phyloP scores from a whole-genome alignment of 2,888 invertebrate genomes.

The Cerastis rubricosa region DNA sequence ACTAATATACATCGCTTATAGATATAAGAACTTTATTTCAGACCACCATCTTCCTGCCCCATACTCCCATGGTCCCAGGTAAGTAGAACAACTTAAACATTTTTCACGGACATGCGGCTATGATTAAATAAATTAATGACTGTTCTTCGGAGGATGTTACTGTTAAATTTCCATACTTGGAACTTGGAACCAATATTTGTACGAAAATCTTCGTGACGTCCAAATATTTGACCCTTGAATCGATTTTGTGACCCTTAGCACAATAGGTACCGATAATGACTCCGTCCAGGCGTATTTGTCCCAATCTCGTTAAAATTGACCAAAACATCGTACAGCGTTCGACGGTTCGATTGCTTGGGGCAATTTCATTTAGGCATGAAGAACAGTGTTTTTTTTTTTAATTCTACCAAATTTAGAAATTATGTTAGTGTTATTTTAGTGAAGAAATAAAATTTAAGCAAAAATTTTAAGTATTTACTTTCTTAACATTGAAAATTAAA shows the following conservation, averaged over 20 bases:
- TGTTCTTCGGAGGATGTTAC: background rate
- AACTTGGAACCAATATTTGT: constrained; percentile 24
- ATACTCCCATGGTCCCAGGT: no score
- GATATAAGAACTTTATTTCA: background rate
- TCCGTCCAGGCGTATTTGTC: constrained; percentile 21
- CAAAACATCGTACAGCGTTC: background rate
- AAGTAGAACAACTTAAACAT: background rate
- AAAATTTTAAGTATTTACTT: background rate
- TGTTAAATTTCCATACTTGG: background rate
- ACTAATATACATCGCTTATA: background rate
- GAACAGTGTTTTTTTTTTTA: background rate
- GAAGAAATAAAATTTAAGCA: background rate
- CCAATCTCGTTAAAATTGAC: constrained; percentile 34
- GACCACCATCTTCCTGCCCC: background rate
- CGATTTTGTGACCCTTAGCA: constrained; percentile 32
- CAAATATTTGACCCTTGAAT: constrained; percentile 43
- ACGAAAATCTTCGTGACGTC: constrained; percentile 3
- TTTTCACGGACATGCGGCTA: background rate
- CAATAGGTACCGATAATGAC: background rate
- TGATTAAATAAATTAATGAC: background rate
- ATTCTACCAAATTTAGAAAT: background rate
- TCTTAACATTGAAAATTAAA: no score
- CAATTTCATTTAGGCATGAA: background rate
- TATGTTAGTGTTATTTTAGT: background rate
- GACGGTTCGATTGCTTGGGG: background rate